These are phyloP conservation scores for Scelioninae gen. 1 DNA, from an alignment of 2,888 invertebrate genomes.

Conservation along the genomic window DNA sequence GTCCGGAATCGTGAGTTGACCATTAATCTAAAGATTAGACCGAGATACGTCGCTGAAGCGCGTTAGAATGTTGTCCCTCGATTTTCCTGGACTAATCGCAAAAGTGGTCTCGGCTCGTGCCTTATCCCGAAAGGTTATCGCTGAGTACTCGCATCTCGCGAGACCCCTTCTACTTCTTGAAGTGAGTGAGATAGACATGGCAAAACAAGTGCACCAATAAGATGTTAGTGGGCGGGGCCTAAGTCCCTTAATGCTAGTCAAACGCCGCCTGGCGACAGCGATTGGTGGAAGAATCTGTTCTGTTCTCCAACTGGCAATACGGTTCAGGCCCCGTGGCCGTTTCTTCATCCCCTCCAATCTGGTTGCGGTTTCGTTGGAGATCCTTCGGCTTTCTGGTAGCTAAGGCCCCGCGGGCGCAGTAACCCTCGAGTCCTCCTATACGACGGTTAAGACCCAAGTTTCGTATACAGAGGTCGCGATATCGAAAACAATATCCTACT, in stretches of 20 bases:
- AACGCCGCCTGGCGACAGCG: constrained; percentile 29
- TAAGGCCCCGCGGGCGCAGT: constrained; percentile 85
- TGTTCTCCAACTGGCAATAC: constrained; percentile 62
- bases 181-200: constrained; percentile 7
- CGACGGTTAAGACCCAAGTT: constrained; percentile 81
- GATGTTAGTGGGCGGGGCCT: constrained; percentile 30
- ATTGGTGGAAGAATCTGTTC: constrained; percentile 69
- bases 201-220: constrained; percentile 73
- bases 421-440: constrained; percentile 84
- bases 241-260: too few relatives aligned
- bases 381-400: constrained; percentile 81
- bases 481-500: constrained; percentile 79
- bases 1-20: constrained; percentile 50
- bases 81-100: constrained; percentile 29
- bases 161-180: background rate
- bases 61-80: constrained; percentile 42
- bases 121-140: constrained; percentile 76
- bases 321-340: constrained; percentile 72
- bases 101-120: constrained; percentile 63
- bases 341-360: constrained; percentile 69
- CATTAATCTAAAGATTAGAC: constrained; percentile 45
- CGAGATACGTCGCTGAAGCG: constrained; percentile 8
- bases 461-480: constrained; percentile 78
- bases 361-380: constrained; percentile 13
- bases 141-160: constrained; percentile 17